Evolutionary conservation across 2,113 vertebrate species (phyloP).

Genomic region (Dendrocopos noguchii): DNA sequence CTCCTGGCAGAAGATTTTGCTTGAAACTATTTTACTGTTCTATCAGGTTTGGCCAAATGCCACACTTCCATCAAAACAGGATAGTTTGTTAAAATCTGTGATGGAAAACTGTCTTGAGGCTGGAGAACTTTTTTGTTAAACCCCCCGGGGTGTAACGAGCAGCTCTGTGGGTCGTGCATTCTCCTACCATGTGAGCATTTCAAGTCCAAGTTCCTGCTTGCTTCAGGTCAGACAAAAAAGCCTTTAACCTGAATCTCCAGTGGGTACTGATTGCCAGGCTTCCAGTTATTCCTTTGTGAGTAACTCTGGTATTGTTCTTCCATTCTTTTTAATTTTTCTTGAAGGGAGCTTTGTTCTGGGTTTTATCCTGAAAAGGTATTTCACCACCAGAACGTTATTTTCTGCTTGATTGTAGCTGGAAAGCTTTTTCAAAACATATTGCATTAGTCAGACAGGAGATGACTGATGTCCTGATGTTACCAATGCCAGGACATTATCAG

Average conservation of each 20-base stretch:
- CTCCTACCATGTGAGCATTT: background rate
- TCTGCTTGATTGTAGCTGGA: background rate
- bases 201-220: background rate
- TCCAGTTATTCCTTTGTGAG: background rate
- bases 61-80: background rate
- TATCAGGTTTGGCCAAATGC: background rate
- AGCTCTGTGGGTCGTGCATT: background rate
- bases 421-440: background rate
- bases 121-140: background rate
- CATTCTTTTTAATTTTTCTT: background rate
- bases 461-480: background rate
- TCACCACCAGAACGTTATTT: background rate
- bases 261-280: background rate
- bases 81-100: background rate
- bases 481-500: background rate
- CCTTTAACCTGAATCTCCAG: background rate
- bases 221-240: background rate
- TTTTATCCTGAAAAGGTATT: background rate
- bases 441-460: background rate
- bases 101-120: background rate
- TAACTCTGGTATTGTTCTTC: background rate
- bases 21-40: background rate
- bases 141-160: background rate
- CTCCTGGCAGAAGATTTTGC: background rate
- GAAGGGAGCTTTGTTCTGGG: background rate